These are phyloP conservation scores for Chelmon rostratus DNA, from an alignment of 2,797 vertebrate species.

Conservation along the genomic window DNA sequence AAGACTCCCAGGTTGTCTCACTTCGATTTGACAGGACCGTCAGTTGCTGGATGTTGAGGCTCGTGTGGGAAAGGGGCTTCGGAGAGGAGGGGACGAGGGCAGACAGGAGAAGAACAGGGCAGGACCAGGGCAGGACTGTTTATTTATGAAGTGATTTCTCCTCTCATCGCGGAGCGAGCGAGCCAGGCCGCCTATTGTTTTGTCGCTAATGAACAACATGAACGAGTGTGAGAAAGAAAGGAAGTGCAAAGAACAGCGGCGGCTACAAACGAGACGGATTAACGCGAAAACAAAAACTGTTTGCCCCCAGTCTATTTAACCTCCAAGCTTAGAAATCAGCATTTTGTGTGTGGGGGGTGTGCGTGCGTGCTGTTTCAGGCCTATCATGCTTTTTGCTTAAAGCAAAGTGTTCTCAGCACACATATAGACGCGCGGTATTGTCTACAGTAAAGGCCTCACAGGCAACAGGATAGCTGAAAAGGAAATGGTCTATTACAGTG, in stretches of 20 bases:
- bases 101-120: conserved; percentile 39
- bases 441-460: conserved; percentile 61
- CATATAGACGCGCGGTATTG: conserved; percentile 21
- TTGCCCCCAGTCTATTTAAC: conserved; percentile 47
- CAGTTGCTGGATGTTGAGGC: background rate
- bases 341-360: conserved; percentile 10
- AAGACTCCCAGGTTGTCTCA: background rate
- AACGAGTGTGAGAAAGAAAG: conserved; percentile 77
- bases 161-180: conserved; percentile 62
- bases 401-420: conserved; percentile 49
- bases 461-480: conserved; percentile 71
- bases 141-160: conserved; percentile 70
- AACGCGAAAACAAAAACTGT: conserved; percentile 58
- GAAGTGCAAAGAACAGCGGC: conserved; percentile 53
- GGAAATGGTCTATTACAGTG: conserved; percentile 81
- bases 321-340: conserved; percentile 45
- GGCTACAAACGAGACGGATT: conserved; percentile 57
- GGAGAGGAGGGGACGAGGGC: conserved; percentile 7
- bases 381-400: conserved; percentile 46
- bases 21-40: background rate
- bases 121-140: conserved; percentile 64
- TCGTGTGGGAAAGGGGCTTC: conserved; percentile 36
- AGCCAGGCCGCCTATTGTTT: conserved; percentile 57
- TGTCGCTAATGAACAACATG: conserved; percentile 73
- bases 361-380: conserved; percentile 23